These are phyloP conservation scores for Mystacornis crossleyi DNA, from an alignment of 2,113 vertebrate species.

Conservation along the genomic window DNA sequence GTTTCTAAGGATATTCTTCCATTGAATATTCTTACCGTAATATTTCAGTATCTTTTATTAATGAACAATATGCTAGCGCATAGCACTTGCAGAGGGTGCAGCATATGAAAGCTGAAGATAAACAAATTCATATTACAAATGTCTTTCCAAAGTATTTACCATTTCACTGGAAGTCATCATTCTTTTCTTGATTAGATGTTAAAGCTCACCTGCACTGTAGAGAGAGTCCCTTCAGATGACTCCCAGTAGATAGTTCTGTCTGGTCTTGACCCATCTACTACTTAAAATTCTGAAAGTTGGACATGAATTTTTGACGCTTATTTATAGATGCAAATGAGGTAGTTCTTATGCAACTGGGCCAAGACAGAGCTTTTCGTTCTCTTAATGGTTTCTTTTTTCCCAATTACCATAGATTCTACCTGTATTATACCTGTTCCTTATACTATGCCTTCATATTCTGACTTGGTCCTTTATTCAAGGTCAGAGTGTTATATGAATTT, in stretches of 20 bases:
- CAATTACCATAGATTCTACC: neutral
- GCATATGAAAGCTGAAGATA: neutral
- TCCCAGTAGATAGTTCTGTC: neutral
- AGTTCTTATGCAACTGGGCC: neutral
- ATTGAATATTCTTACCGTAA: neutral
- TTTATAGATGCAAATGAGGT: neutral
- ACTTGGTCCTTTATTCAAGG: neutral
- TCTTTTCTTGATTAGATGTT: neutral
- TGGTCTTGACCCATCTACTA: neutral
- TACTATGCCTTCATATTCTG: neutral
- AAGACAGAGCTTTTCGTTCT: neutral
- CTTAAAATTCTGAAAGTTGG: neutral
- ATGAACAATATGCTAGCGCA: neutral
- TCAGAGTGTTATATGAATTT: neutral
- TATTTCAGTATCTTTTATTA: neutral
- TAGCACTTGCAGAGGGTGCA: neutral
- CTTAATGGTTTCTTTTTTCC: neutral
- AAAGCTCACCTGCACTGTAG: neutral
- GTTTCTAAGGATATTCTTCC: neutral
- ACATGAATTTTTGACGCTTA: neutral
- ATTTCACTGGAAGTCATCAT: neutral
- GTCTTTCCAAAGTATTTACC: neutral
- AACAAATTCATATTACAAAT: neutral
- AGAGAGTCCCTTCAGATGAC: neutral
- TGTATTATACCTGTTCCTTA: neutral